Base-by-base conservation (phyloP, 2,888 invertebrate genomes). In the Elmis aenea region DNA sequence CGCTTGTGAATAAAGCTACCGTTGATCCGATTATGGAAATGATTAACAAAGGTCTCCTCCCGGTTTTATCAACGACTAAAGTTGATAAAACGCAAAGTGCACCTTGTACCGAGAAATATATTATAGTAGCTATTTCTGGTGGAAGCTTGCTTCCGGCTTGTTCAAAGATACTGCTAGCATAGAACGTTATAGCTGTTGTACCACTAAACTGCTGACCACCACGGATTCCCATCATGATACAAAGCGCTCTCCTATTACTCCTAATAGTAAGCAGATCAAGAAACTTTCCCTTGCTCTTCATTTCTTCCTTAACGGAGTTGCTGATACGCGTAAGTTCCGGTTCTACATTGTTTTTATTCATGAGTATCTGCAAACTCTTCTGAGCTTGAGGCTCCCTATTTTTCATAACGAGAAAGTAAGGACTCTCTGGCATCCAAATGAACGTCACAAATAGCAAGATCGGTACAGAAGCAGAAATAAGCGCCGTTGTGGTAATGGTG, bases 351-450 rank as follows among this genome's bases (percentile, higher is more conserved):
- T 51, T 45, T 42, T 72, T 71, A 24, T 73, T 73, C 38, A 81
- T 69, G 33, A 83, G 62, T 58, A 69, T 73, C 46, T 69, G 66
- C 38, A 83, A 67, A 8, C 78, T 69, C 26, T 58, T 47, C n/a
- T 64, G 57, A 1, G 77, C 76, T 13, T 66, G 68, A 1, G 62
- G 54, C 35, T 66, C 64, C 3, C 59, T 51, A 5, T 58, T 59
- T 23, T 56, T 62, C 30, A 66, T 59, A 11, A 71, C 47, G 35
- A 64, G 53, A 47, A 63, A 71, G 33, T 74, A 67, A 0, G 79
- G 78, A 1, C 74, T 72, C 66, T 84, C 83, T 8, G 83, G 83
- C 58, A 81, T 69, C 59, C 75, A 76, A 23, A 74, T 63, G 59
- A 80, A 75, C 9, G 72, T 66, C 13, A 76, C 35, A 23, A 79